Conservation (phyloP, 2,113 vertebrate species). For the Indicator indicator region DNA sequence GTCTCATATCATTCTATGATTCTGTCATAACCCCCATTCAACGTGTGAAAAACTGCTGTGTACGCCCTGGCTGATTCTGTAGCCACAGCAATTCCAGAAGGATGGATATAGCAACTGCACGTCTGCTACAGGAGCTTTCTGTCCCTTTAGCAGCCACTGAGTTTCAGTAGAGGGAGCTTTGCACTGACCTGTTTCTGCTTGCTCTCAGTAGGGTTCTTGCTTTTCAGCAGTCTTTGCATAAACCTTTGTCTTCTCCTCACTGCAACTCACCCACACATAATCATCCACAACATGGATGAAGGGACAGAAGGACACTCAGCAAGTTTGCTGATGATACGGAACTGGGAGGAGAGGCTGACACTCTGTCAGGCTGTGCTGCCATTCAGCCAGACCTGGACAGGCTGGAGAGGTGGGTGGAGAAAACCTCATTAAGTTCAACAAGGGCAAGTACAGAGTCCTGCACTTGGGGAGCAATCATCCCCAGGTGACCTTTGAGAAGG, state of each 20-base stretch:
- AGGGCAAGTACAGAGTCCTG: too few relatives aligned
- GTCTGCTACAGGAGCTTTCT: background rate
- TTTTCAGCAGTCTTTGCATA: background rate
- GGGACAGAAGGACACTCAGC: too few relatives aligned
- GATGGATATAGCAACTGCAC: background rate
- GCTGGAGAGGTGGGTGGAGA: too few relatives aligned
- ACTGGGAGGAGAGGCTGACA: too few relatives aligned
- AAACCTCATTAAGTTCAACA: too few relatives aligned
- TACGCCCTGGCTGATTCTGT: background rate
- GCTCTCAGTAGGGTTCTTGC: background rate
- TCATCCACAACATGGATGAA: too few relatives aligned
- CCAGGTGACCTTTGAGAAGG: too few relatives aligned
- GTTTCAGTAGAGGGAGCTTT: background rate
- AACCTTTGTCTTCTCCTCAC: background rate
- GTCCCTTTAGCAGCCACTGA: background rate
- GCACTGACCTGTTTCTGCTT: background rate
- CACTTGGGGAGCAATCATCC: too few relatives aligned
- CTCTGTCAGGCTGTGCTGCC: too few relatives aligned
- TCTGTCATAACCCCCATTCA: background rate
- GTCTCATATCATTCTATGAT: too few relatives aligned
- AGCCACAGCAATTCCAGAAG: background rate
- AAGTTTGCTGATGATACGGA: too few relatives aligned
- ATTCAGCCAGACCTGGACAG: too few relatives aligned
- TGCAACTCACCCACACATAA: background rate
- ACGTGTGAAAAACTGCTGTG: background rate